Percentiles rank a stretch among this genome's conserved stretches.
These are phyloP conservation scores for Microvelia longipes DNA, from an alignment of 1,140 invertebrate genomes.

Conservation along the genomic window DNA sequence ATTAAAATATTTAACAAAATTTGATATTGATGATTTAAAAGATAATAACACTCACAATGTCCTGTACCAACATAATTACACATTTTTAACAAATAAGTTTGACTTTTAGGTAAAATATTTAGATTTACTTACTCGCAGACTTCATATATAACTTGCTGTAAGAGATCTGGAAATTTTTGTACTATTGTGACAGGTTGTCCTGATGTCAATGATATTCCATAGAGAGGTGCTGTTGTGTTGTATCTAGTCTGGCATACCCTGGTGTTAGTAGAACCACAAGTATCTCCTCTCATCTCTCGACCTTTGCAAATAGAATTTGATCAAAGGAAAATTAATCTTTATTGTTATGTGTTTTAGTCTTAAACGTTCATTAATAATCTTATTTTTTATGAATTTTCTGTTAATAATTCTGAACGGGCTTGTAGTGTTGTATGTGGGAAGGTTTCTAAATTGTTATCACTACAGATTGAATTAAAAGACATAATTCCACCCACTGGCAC, in stretches of 20 bases:
- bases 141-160: constrained; percentile 85
- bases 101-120: neutral
- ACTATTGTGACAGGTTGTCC: constrained; percentile 84
- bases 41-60: no score
- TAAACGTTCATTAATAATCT: neutral
- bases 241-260: constrained; percentile 72
- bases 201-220: constrained; percentile 76
- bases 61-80: neutral
- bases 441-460: no score
- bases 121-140: constrained; percentile 46
- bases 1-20: no score
- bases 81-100: neutral
- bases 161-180: constrained; percentile 83
- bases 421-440: no score
- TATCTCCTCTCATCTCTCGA: constrained; percentile 19
- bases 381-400: no score
- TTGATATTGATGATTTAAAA: no score
- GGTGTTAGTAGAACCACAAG: constrained; percentile 38
- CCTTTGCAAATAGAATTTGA: constrained; percentile 6
- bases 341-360: constrained; percentile 3
- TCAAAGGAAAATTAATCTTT: neutral
- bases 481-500: no score
- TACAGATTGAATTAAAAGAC: no score
- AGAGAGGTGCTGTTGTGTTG: constrained; percentile 85
- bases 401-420: no score